Evolutionary conservation across 1,140 invertebrate genomes (phyloP).

Genomic region (Caenorhabditis remanei): DNA sequence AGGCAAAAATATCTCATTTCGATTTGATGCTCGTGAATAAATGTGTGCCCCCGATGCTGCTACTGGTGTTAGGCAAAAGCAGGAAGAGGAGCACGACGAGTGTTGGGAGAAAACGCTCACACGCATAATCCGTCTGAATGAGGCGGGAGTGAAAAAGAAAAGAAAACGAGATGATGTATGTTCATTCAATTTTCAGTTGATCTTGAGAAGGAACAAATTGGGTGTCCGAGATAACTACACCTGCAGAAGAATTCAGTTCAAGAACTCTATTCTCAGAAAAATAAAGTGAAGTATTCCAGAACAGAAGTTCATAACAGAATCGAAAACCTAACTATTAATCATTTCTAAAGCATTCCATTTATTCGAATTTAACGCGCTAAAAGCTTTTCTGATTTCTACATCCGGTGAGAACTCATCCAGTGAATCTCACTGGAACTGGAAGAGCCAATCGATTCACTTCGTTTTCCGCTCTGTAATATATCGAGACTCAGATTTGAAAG

Average conservation of each 20-base stretch:
- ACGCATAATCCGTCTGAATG: constrained; percentile 34
- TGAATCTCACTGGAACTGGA: neutral
- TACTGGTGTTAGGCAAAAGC: constrained; percentile 44
- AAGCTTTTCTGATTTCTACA: constrained; percentile 17
- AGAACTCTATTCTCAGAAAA: too few species aligned
- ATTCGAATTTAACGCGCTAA: neutral
- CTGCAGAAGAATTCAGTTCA: too few species aligned
- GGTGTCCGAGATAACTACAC: too few species aligned
- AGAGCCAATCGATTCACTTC: neutral
- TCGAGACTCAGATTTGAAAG: constrained; percentile 27
- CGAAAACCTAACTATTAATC: too few species aligned
- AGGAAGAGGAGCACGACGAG: constrained; percentile 16
- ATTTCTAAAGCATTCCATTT: too few species aligned
- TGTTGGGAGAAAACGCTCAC: constrained; percentile 29
- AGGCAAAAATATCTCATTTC: constrained; percentile 50
- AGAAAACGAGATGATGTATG: neutral
- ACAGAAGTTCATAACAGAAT: too few species aligned
- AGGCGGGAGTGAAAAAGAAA: neutral
- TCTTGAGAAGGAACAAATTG: neutral
- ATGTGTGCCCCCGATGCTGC: neutral
- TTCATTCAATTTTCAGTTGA: neutral
- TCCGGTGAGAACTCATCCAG: constrained; percentile 23
- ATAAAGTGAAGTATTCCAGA: too few species aligned
- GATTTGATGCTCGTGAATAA: constrained; percentile 26
- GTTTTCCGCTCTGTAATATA: neutral